Base-by-base conservation (phyloP, 2,888 invertebrate species). In the Timema podura region DNA sequence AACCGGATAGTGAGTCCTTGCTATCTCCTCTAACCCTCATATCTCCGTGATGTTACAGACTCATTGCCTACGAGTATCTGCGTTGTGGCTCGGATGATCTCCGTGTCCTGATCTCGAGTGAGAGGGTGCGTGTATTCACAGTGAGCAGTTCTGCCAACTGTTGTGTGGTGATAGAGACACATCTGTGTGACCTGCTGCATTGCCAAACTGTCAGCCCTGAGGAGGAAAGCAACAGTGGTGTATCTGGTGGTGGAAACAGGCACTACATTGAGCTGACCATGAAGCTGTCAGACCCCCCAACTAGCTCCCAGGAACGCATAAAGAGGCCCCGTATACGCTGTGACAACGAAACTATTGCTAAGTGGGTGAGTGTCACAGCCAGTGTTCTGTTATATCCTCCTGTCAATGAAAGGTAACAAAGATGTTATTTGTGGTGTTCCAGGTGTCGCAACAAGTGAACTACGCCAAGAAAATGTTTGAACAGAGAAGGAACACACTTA, bases 401-500 rank as follows among this genome's bases (percentile, higher is more conserved):
- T 11, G n/a, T 13, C n/a, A n/a, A 13, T 3, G 11, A 51, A 51
- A 51, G n/a, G 51, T 13, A n/a, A 51, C 11, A 51, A 51, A 51
- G n/a, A 30, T 30, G 3, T 3, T 30, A 30, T 30, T 30, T 30
- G 30, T 30, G 30, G 2, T 30, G 30, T 72, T 74, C 0, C 76
- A 87, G 86, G 86, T 88, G n/a, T 88, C 89, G 46, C 88, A 91
- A 75, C 91, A 95, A 85, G 92, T 96, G 74, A 94, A 93, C 78
- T 93, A 93, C 82, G 96, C 96, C 70, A 91, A 92, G 80, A 90
- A 90, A 77, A 88, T 95, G 79, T 90, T 90, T 82, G 90, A 92
- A 79, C 95, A 96, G 83, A 85, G 89, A 74, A 86, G 87, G 77
- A 90, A 92, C 79, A 93, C 93, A 69, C 84, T 91, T n/a, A 48